Evolutionary conservation across 1,140 invertebrate genomes (phyloP), one percentile per base, ranked within the genome.

Genomic region (Leptopilina boulardi): DNA sequence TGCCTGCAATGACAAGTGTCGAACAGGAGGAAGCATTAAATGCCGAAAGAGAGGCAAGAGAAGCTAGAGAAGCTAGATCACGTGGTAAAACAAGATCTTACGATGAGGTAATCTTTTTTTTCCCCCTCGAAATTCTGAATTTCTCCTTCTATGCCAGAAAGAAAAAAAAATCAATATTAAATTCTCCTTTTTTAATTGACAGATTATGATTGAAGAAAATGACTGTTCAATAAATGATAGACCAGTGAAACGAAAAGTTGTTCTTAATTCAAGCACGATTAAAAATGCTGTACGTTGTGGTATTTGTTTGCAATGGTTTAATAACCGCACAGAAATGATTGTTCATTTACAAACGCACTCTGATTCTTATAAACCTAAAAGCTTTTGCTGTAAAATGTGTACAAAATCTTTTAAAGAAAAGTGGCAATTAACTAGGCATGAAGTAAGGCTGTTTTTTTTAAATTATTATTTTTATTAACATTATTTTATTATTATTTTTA

Each of bases 21-120:
- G 88, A 89, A 44, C 88, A 88, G 66, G 88, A 89, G 71, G 87
- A 88, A 76, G 87, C 86, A 8, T 75, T 88, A 15, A 89, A 89
- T 51, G 87, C 84, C 13, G 87, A 87, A 44, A 84, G 86, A 72
- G 87, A 88, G 76, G 87, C 87, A 8, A 80, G 86, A 8, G 86
- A 89, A 74, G 86, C 87, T 2, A 82, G 83, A 11, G 87, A 86
- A 80, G 83, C 83, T 8, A 85, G 77, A 76, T 80, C 77, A 26
- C 83, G 83, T 9, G 34, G 71, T 3, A 73, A 41, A 38, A 79
- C 23, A 26, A 82, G 78, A 77, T 70, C 79, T 8, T 85, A 78
- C 44, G 56, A 73, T 3, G 83, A 85, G 77, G 84, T 85, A 71
- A n/a, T 34, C 30, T 47, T 70, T 56, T 23, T n/a, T 15, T 47